Conservation (phyloP, 2,888 invertebrate genomes). For the Acronicta psi region DNA sequence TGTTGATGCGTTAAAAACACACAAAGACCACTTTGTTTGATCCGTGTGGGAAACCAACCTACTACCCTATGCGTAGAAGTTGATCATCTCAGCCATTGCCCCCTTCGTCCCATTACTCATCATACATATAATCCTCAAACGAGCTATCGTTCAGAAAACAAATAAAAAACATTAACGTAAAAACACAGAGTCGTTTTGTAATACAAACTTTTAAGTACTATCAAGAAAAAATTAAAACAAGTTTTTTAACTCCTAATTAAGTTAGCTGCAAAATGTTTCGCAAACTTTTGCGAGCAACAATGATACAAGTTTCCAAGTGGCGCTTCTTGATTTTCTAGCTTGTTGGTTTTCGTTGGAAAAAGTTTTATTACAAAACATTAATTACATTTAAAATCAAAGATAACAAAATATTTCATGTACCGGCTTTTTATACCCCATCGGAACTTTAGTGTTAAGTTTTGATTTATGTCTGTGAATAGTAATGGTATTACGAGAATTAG, state of each 20-base stretch:
- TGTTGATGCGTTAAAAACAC: too few species aligned
- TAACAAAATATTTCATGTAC: slow-evolving; percentile 20
- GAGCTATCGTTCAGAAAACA: slow-evolving; percentile 13
- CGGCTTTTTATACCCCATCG: neutral
- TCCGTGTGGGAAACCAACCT: too few species aligned
- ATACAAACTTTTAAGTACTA: slow-evolving; percentile 46
- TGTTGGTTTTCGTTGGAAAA: slow-evolving; percentile 54
- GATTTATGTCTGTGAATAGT: too few species aligned
- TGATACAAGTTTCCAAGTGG: slow-evolving; percentile 62
- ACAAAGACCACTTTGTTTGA: too few species aligned
- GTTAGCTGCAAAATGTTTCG: slow-evolving; percentile 64
- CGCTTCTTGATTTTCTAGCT: slow-evolving; percentile 59
- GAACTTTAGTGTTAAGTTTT: neutral
- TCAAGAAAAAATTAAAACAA: slow-evolving; percentile 57
- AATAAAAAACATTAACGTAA: slow-evolving; percentile 13
- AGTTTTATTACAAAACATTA: slow-evolving; percentile 52
- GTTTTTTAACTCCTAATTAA: slow-evolving; percentile 65
- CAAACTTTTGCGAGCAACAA: slow-evolving; percentile 59
- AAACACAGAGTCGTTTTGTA: slow-evolving; percentile 30
- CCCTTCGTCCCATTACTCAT: too few species aligned
- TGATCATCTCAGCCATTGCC: too few species aligned
- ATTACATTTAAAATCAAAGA: slow-evolving; percentile 41
- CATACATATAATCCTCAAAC: slow-evolving; percentile 8
- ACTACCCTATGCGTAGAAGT: too few species aligned
- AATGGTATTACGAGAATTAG: too few species aligned